Evolutionary conservation across 2,888 invertebrate species (phyloP).

Genomic region (Lasioglossum malachurum): DNA sequence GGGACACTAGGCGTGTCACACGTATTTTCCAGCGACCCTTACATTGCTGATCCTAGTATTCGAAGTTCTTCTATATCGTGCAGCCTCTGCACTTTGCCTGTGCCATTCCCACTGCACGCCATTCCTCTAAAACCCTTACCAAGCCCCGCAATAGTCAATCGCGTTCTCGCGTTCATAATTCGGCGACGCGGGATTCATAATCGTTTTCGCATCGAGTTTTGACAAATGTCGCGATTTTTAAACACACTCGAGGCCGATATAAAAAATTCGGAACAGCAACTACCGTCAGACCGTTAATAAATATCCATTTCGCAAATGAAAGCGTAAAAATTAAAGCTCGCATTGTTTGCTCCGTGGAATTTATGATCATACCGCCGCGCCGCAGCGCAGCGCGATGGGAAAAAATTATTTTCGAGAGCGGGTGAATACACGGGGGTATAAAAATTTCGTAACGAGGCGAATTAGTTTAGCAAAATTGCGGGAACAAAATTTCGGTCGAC

Average conservation of each 20-base stretch:
- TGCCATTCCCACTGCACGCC: background rate
- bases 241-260: background rate
- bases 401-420: background rate
- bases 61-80: background rate
- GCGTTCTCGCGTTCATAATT: background rate
- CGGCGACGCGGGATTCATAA: background rate
- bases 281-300: conserved; percentile 1
- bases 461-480: background rate
- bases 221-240: background rate
- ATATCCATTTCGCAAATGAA: conserved; percentile 6
- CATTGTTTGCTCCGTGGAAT: background rate
- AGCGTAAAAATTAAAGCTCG: conserved; percentile 3
- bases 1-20: conserved; percentile 14
- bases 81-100: background rate
- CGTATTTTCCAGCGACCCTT: conserved; percentile 1
- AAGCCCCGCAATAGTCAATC: background rate
- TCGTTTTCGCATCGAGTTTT: background rate
- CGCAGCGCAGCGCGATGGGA: background rate
- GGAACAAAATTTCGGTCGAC: background rate
- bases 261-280: background rate
- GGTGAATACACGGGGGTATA: background rate
- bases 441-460: background rate
- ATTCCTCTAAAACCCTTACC: background rate
- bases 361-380: background rate
- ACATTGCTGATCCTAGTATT: background rate